Base-by-base conservation (phyloP, 2,113 vertebrate genomes). In the Hepsetus odoe region DNA sequence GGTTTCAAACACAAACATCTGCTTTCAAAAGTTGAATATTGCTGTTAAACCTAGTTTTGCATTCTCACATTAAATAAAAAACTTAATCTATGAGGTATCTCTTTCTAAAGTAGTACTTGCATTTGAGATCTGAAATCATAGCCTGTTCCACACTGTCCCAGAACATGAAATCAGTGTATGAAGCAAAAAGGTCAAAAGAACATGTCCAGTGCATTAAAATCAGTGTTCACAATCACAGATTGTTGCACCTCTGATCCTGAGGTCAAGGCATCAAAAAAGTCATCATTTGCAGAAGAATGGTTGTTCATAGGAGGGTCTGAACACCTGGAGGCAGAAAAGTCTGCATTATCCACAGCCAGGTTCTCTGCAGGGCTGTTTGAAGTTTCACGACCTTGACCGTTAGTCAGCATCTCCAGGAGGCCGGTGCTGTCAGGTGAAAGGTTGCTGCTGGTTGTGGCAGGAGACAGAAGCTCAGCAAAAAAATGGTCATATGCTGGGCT, bases 231-330 rank as follows among this genome's bases (percentile, higher is more conserved):
- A 80, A 86, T 87, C 65, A 87, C 83, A 12, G 91, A 85, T 22
- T 92, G 91, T 66, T 84, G 87, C 38, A 91, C 76, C 13, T 67
- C 83, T 38, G 93, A 90, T 80, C 89, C 85, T 0, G 91, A 91
- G 44, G 97, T 91, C 6, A 96, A 89, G 55, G 97, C 95, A 24
- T 95, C 93, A 9, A 98, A 86, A 72, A 95, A 90, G 86, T 94
- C 91, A 1, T 94, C 92, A 1, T 76, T 73, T 0, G 83, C 61
- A 1, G 91, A 82, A n/a, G 82, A 86, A 58, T 86, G 84, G 35
- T 84, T 87, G 42, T 56, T 65, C 61, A 68, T 65, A 85, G 13
- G 5, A 4, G 40, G 69, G 12, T 32, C 79, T 24, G 9, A 64
- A 59, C 44, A 56, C 35, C 28, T 76, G 20, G n/a, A 81, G 26